Evolutionary conservation across 1,140 invertebrate genomes (phyloP).

Genomic region (Thaumatotibia leucotreta): DNA sequence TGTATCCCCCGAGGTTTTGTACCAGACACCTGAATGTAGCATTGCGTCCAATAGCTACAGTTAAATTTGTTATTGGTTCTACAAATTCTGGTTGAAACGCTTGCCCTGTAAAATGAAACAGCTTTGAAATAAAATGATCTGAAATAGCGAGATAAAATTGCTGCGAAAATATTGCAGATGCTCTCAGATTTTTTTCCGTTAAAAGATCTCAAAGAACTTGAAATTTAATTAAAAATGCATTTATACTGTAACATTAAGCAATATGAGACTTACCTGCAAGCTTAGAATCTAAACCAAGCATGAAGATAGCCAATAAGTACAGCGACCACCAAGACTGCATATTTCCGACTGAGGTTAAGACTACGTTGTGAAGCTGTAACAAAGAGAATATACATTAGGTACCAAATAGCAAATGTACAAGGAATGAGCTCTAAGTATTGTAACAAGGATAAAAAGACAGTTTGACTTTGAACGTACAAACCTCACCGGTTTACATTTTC

Average conservation of each 20-base stretch:
- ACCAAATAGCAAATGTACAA: neutral
- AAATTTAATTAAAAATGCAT: too few relatives aligned
- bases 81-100: slow-evolving; percentile 91
- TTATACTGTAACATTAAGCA: too few relatives aligned
- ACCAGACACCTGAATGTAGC: slow-evolving; percentile 92
- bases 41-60: slow-evolving; percentile 89
- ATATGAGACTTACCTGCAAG: slow-evolving; percentile 51
- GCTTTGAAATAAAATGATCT: neutral
- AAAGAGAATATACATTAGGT: slow-evolving; percentile 15
- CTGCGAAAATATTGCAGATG: neutral
- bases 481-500: too few relatives aligned
- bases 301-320: slow-evolving; percentile 56
- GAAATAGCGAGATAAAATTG: neutral
- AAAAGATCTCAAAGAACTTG: too few relatives aligned
- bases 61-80: slow-evolving; percentile 89
- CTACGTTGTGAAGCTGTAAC: slow-evolving; percentile 45
- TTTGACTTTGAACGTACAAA: too few relatives aligned
- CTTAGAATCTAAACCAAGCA: slow-evolving; percentile 60
- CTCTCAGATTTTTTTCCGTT: neutral
- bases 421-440: too few relatives aligned
- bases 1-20: slow-evolving; percentile 91
- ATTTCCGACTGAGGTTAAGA: slow-evolving; percentile 38
- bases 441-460: too few relatives aligned
- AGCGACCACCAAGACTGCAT: slow-evolving; percentile 61
- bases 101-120: slow-evolving; percentile 70